Evolutionary conservation across 2,797 vertebrate species (phyloP).

Genomic region (Myripristis murdjan): DNA sequence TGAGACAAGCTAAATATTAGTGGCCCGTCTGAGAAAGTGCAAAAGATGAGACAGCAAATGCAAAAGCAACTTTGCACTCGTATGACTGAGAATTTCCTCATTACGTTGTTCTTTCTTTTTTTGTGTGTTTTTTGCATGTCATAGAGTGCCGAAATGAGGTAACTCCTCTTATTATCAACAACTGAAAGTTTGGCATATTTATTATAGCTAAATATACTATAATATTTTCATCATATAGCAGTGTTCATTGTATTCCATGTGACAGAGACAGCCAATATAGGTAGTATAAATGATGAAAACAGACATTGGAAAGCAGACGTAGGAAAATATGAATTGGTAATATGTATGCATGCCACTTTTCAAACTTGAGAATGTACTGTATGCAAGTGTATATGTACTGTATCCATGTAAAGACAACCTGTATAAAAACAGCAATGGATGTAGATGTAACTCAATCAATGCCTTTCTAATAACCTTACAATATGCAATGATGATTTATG

Average conservation of each 20-base stretch:
- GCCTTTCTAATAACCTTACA: conserved; percentile 65
- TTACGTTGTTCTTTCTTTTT: conserved; percentile 25
- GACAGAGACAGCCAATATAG: conserved; percentile 59
- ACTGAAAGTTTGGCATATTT: conserved; percentile 53
- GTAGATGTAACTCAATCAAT: conserved; percentile 55
- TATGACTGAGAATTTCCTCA: conserved; percentile 33
- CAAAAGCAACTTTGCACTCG: conserved; percentile 17
- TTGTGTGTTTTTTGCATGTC: conserved; percentile 57
- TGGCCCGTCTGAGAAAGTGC: conserved; percentile 16
- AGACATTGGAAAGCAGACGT: conserved; percentile 21
- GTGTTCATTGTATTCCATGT: conserved; percentile 48
- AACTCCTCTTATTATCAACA: conserved; percentile 38
- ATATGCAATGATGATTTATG: conserved; percentile 61
- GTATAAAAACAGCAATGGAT: conserved; percentile 56
- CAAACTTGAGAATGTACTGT: conserved; percentile 62
- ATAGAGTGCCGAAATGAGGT: conserved; percentile 56
- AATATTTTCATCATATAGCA: conserved; percentile 51
- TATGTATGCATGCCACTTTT: conserved; percentile 74
- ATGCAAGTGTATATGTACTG: conserved; percentile 46
- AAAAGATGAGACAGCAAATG: neutral
- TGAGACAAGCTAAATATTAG: conserved; percentile 35
- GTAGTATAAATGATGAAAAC: conserved; percentile 26
- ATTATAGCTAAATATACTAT: conserved; percentile 48
- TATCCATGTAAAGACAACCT: conserved; percentile 58
- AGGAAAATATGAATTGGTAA: conserved; percentile 45